Percentiles rank a stretch among this genome's conserved stretches.
Evolutionary conservation across 1,140 invertebrate genomes (phyloP).

Genomic region (Zaprionus nigranus): DNA sequence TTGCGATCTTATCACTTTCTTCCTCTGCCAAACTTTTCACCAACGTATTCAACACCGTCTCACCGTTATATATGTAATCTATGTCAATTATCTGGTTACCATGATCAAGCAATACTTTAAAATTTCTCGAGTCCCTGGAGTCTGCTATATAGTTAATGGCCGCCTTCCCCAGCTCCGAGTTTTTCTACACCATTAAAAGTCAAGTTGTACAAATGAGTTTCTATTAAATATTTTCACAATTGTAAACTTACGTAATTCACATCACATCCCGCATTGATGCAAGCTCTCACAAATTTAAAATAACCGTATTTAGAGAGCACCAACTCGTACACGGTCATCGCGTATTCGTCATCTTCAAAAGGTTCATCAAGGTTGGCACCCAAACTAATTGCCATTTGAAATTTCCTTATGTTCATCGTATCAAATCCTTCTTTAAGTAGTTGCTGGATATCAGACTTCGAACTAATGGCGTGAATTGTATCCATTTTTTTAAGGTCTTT

Average conservation of each 20-base stretch:
- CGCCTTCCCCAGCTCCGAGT: background rate
- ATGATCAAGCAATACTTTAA: background rate
- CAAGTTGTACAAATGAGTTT: background rate
- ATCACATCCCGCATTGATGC: conserved; percentile 1
- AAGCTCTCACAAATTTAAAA: background rate
- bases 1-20: rapidly evolving
- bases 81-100: background rate
- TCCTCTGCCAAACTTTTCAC: background rate
- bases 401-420: background rate
- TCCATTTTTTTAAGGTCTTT: background rate
- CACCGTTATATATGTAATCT: background rate
- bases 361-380: background rate
- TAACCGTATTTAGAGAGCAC: background rate
- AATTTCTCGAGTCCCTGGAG: background rate
- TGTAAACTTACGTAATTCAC: conserved; percentile 14
- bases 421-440: background rate
- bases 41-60: conserved; percentile 4
- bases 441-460: background rate
- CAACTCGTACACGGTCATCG: conserved; percentile 7
- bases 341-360: too few species aligned
- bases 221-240: background rate
- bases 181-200: background rate
- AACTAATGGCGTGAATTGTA: background rate
- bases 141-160: conserved; percentile 10
- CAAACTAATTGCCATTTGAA: background rate